These are phyloP conservation scores for Ceriagrion tenellum DNA, from an alignment of 2,888 invertebrate genomes.

Conservation along the genomic window DNA sequence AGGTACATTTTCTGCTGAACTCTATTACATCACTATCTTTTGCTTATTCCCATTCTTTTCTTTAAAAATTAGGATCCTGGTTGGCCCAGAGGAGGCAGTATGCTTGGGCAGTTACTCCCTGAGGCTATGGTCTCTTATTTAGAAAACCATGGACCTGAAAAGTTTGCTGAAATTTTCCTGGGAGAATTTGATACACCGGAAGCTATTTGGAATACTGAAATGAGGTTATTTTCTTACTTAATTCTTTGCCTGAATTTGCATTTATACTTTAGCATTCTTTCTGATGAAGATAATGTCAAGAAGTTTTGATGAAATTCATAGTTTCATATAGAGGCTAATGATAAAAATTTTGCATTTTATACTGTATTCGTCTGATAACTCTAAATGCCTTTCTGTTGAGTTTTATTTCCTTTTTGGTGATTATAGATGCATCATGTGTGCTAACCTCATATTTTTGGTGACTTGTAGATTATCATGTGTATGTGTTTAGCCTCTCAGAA, in stretches of 20 bases:
- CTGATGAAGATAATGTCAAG: neutral
- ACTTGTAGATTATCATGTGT: neutral
- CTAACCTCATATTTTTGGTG: neutral
- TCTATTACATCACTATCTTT: neutral
- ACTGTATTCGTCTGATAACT: neutral
- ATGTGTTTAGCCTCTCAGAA: neutral
- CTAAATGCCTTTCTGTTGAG: conserved; percentile 62
- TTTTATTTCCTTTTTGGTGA: conserved; percentile 68
- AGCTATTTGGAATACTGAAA: conserved; percentile 99
- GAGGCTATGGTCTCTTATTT: conserved; percentile 99
- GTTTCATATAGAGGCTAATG: neutral
- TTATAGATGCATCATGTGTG: conserved; percentile 15
- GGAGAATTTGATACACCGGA: conserved; percentile 99
- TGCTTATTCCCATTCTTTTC: neutral
- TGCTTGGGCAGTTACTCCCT: conserved; percentile 95
- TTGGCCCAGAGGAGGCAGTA: conserved; percentile 80
- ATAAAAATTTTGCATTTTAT: neutral
- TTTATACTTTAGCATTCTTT: neutral
- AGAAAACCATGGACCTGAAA: conserved; percentile 98
- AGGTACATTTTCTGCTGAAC: too few relatives aligned
- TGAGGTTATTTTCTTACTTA: conserved; percentile 83
- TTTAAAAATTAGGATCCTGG: conserved; percentile 28
- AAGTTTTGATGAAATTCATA: neutral
- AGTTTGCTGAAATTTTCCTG: conserved; percentile 97
- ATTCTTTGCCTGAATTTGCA: neutral